Base-by-base conservation (phyloP, 2,797 vertebrate genomes). In the Coracias cyanogaster region DNA sequence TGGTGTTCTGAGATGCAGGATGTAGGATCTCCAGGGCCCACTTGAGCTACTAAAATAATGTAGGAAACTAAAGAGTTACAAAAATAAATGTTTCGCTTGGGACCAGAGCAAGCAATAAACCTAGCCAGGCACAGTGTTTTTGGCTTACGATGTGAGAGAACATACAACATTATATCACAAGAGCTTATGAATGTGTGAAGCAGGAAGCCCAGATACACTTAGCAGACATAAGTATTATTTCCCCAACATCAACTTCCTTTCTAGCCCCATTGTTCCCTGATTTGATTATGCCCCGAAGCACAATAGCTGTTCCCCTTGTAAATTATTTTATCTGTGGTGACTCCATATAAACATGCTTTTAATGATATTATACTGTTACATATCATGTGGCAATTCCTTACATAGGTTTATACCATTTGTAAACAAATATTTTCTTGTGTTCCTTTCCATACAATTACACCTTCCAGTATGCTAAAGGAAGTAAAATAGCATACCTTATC, bases 251-350 rank as follows among this genome's bases (percentile, higher is more conserved):
- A 76, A 14, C 35, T 74, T 90, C 89, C 31, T 66, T 90, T 83
- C 72, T 54, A 79, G 58, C 10, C 8, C 54, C 72, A 65, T 91
- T 91, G 76, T 95, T 94, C 86, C 43, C 58, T 86, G 25, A 10
- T 78, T 93, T 94, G 65, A 93, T 94, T 95, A 91, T 88, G 85
- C 79, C 96, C 85, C 3, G 29, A 92, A 95, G 91, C 89, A 74
- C 37, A 88, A 87, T 20, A 87, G 26, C 51, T 0, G 0, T 83
- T 94, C 13, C 10, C 13, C 15, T 92, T 93, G 31, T 10, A 78
- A 83, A 18, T 66, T 51, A 69, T 83, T 94, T 86, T 90, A 49
- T 76, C 54, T 72, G 29, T 83, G 35, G 10, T 87, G 19, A 61
- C 22, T 80, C 29, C 20, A 10, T 43, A 72, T 84, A 69, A 92